A percentile compares a stretch with the other conserved stretches of the same genome.
phyloP scores from a whole-genome alignment of 2,113 vertebrate genomes.

The Suncus etruscus region DNA sequence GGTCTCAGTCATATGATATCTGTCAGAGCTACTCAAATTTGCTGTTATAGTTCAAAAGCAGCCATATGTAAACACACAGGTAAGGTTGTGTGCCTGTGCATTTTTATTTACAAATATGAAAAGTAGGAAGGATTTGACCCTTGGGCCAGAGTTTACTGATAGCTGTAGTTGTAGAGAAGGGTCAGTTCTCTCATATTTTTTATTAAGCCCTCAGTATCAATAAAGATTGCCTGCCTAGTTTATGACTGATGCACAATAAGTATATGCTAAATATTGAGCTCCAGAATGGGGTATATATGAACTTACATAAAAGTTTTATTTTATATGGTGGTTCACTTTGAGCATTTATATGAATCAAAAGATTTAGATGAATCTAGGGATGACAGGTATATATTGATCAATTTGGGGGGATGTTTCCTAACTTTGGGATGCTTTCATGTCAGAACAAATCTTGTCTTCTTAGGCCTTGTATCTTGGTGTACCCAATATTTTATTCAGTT shows the following conservation, averaged over 20 bases:
- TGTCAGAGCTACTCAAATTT: too few relatives aligned
- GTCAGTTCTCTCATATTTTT: background rate
- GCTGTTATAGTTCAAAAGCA: background rate
- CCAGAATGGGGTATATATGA: background rate
- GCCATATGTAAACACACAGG: background rate
- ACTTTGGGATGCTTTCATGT: background rate
- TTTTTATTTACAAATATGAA: constrained; percentile 16
- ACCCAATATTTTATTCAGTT: background rate
- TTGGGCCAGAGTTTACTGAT: background rate
- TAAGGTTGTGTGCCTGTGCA: background rate
- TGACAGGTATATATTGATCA: constrained; percentile 5
- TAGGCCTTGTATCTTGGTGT: background rate
- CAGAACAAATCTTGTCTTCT: constrained; percentile 10
- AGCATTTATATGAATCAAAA: constrained; percentile 40
- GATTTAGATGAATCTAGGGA: constrained; percentile 23
- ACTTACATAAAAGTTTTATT: background rate
- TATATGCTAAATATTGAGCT: constrained; percentile 24
- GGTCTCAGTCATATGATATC: too few relatives aligned
- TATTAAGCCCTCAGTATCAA: background rate
- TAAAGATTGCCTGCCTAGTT: background rate
- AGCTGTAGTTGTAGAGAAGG: background rate
- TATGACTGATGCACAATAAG: background rate
- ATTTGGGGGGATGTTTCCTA: background rate
- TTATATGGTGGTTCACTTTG: constrained; percentile 16
- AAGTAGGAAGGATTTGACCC: background rate